phyloP scores from a whole-genome alignment of 1,140 invertebrate species.

The Ganaspis sp. region DNA sequence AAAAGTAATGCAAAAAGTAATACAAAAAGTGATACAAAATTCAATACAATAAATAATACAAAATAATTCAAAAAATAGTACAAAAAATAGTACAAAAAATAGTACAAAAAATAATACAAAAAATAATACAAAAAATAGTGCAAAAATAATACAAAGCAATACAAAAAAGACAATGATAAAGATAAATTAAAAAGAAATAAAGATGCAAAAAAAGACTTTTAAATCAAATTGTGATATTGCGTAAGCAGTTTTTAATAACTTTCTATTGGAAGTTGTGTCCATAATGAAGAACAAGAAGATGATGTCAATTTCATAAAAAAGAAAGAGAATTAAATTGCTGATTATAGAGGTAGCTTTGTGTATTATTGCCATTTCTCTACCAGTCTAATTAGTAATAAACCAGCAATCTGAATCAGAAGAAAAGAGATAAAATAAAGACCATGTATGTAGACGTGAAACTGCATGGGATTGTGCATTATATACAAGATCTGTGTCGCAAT shows the following conservation, averaged over 20 bases:
- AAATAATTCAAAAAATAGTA: too few species aligned
- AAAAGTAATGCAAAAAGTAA: too few species aligned
- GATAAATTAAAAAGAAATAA: too few species aligned
- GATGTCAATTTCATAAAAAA: background rate
- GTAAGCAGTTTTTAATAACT: background rate
- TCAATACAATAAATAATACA: too few species aligned
- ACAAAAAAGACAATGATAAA: too few species aligned
- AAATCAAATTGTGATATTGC: background rate
- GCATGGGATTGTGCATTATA: constrained; percentile 37
- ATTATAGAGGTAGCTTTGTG: background rate
- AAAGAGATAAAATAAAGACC: constrained; percentile 21
- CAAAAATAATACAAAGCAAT: too few species aligned
- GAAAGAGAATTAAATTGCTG: background rate
- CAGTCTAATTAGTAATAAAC: constrained; percentile 38
- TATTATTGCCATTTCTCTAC: too few species aligned
- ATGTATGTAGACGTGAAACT: background rate
- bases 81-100: too few species aligned
- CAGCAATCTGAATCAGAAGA: constrained; percentile 37
- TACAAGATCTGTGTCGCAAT: constrained; percentile 45
- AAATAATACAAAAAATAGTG: too few species aligned
- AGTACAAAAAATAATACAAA: too few species aligned
- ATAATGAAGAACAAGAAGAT: background rate
- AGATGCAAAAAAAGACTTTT: background rate
- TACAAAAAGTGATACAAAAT: too few species aligned
- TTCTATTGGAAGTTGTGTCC: background rate